phyloP scores from a whole-genome alignment of 2,797 vertebrate genomes.

The Thamnophis elegans region DNA sequence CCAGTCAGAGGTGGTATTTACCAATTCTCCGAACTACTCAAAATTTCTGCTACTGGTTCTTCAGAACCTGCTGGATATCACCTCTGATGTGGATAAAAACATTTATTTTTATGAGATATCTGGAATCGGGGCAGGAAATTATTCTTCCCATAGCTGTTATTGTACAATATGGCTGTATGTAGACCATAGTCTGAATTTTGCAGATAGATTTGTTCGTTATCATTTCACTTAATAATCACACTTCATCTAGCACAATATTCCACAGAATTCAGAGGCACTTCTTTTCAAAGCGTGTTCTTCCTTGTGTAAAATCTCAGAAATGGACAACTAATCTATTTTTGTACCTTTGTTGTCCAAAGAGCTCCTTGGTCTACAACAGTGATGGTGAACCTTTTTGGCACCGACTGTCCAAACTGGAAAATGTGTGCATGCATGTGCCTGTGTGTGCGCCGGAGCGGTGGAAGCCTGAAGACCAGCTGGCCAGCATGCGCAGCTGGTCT shows the following conservation, averaged over 20 bases:
- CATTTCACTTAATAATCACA: neutral
- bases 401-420: too few relatives aligned
- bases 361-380: neutral
- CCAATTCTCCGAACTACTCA: too few relatives aligned
- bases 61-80: too few relatives aligned
- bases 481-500: too few relatives aligned
- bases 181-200: neutral
- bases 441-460: too few relatives aligned
- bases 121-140: neutral
- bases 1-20: too few relatives aligned
- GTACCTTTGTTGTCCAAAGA: neutral
- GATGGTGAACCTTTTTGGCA: too few relatives aligned
- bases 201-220: neutral
- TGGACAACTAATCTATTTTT: neutral
- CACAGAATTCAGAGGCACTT: neutral
- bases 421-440: too few relatives aligned
- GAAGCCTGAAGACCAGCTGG: too few relatives aligned
- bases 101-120: neutral
- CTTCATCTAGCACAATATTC: neutral
- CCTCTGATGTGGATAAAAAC: neutral
- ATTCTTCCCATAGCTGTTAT: neutral
- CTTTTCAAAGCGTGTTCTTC: neutral
- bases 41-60: too few relatives aligned
- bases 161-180: neutral
- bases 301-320: neutral